These are phyloP conservation scores for Microhierax caerulescens DNA, from an alignment of 2,797 vertebrate species.

Conservation along the genomic window DNA sequence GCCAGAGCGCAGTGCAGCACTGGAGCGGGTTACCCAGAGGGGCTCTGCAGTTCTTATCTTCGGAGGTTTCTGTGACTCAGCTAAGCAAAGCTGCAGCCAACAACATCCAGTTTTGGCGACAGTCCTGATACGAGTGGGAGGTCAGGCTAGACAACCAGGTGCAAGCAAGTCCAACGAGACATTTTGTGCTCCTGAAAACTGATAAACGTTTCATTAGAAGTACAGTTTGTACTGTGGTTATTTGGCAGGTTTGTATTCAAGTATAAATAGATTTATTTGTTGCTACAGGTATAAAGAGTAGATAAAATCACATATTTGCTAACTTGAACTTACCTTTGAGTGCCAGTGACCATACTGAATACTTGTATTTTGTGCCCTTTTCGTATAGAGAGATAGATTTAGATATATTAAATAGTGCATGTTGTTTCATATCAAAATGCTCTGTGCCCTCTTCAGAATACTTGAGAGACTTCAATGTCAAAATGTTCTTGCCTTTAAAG, in stretches of 20 bases:
- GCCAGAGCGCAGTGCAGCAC: not conserved
- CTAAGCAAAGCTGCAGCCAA: not conserved
- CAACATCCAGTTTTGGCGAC: accelerated
- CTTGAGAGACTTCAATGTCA: not conserved
- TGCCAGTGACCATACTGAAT: not conserved
- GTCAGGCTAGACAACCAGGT: not conserved
- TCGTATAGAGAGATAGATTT: not conserved
- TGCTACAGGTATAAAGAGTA: not conserved
- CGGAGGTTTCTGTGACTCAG: not conserved
- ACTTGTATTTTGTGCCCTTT: not conserved
- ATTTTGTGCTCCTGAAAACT: not conserved
- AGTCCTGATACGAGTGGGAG: not conserved
- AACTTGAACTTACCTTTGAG: not conserved
- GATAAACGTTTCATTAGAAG: not conserved
- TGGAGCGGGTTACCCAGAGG: not conserved
- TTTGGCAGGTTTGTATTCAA: not conserved
- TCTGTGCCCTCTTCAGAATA: not conserved
- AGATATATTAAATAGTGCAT: not conserved
- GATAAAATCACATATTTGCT: not conserved
- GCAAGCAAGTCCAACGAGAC: not conserved
- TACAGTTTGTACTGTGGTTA: not conserved
- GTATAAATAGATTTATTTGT: not conserved
- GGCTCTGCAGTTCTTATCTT: not conserved
- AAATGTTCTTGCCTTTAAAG: not conserved
- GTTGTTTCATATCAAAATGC: not conserved